phyloP scores from a whole-genome alignment of 2,113 vertebrate genomes.

The Drymodes brunneopygia region DNA sequence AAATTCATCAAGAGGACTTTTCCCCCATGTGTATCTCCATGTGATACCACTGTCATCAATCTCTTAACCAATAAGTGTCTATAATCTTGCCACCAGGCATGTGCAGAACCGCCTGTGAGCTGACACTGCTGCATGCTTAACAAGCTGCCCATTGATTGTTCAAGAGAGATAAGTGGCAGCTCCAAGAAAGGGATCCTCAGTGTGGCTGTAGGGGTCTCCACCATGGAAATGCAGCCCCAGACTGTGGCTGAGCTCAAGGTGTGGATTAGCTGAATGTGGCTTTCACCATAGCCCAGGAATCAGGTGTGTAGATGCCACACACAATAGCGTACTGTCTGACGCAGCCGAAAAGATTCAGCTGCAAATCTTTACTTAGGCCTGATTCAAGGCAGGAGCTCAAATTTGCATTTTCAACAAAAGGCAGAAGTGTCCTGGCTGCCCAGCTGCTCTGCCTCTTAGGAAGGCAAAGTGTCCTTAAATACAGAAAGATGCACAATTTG shows the following conservation, averaged over 20 bases:
- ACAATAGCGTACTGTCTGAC: not conserved
- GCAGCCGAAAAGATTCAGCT: not conserved
- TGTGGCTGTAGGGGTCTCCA: not conserved
- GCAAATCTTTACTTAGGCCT: not conserved
- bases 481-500: fast-evolving
- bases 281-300: not conserved
- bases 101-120: not conserved
- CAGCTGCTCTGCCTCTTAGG: not conserved
- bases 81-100: not conserved
- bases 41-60: not conserved
- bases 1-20: not conserved
- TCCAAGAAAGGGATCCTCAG: not conserved
- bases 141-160: not conserved
- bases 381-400: not conserved
- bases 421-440: not conserved
- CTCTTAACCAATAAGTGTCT: not conserved
- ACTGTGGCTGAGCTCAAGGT: not conserved
- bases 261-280: not conserved
- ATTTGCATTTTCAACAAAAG: not conserved
- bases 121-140: not conserved
- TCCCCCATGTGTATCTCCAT: not conserved
- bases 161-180: not conserved
- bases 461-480: not conserved
- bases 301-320: not conserved
- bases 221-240: fast-evolving